Conservation (phyloP, 2,113 vertebrate genomes). For the Dolichotis patagonum region DNA sequence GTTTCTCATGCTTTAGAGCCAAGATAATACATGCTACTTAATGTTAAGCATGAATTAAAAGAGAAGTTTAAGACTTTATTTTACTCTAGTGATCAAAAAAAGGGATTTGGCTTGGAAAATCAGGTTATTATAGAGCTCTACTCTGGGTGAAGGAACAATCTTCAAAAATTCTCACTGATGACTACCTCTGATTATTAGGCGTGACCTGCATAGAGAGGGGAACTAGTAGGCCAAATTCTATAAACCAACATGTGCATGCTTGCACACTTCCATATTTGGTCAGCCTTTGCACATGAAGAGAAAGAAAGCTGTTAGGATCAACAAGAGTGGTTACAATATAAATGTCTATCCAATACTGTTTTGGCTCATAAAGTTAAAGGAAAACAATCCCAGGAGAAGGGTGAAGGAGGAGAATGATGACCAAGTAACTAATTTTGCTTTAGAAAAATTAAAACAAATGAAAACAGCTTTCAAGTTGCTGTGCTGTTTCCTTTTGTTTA, state of each 20-base stretch:
- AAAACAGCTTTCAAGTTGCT: neutral
- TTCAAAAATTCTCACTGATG: neutral
- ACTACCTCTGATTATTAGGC: slow-evolving; percentile 32
- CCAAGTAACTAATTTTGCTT: neutral
- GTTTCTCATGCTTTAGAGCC: neutral
- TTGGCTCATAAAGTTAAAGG: slow-evolving; percentile 18
- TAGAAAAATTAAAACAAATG: neutral
- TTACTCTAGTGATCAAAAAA: slow-evolving; percentile 46
- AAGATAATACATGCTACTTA: neutral
- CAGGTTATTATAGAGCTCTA: neutral
- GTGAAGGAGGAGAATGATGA: neutral
- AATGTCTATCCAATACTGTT: neutral
- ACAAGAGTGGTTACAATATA: neutral
- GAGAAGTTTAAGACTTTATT: slow-evolving; percentile 25
- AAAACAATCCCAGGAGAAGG: neutral
- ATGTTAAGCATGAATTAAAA: slow-evolving; percentile 36
- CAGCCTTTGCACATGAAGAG: slow-evolving; percentile 66
- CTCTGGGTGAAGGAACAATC: neutral
- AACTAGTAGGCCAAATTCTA: slow-evolving; percentile 69
- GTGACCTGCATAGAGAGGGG: slow-evolving; percentile 30
- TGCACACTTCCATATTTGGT: slow-evolving; percentile 73
- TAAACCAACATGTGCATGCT: slow-evolving; percentile 74
- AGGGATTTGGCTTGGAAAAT: neutral
- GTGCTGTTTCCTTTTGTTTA: neutral
- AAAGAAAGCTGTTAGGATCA: slow-evolving; percentile 43